These are phyloP conservation scores for Spisula subtruncata DNA, from an alignment of 2,888 invertebrate species.

Conservation along the genomic window DNA sequence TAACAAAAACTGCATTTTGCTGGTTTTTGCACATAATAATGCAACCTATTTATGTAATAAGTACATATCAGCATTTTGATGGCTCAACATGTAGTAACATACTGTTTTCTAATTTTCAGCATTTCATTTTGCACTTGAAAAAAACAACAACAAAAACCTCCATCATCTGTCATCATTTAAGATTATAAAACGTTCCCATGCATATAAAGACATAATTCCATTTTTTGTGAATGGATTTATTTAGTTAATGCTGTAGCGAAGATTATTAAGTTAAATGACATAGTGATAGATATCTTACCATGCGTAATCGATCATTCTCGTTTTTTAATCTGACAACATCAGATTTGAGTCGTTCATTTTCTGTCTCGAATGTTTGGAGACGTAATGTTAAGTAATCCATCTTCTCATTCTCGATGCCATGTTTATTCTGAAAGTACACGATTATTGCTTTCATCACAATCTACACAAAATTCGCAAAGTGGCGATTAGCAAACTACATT, in stretches of 20 bases:
- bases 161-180: background rate
- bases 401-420: constrained; percentile 61
- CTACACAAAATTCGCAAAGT: too few relatives aligned
- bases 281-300: constrained; percentile 73
- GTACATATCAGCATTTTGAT: too few relatives aligned
- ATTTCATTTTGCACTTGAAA: background rate
- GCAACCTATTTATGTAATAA: too few relatives aligned
- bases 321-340: constrained; percentile 91
- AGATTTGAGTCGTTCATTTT: constrained; percentile 91
- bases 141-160: background rate
- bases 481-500: too few relatives aligned
- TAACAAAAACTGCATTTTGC: too few relatives aligned
- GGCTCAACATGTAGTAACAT: too few relatives aligned
- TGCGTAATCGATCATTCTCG: constrained; percentile 90
- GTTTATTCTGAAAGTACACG: constrained; percentile 49
- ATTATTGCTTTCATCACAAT: background rate
- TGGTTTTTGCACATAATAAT: too few relatives aligned
- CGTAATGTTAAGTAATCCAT: constrained; percentile 83
- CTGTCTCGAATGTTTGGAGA: constrained; percentile 91
- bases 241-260: too few relatives aligned
- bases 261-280: too few relatives aligned
- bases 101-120: background rate
- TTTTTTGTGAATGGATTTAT: background rate
- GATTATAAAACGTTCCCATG: background rate
- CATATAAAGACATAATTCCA: background rate